Base-by-base conservation (phyloP, 2,113 vertebrate species). In the Chelonoidis abingdonii region DNA sequence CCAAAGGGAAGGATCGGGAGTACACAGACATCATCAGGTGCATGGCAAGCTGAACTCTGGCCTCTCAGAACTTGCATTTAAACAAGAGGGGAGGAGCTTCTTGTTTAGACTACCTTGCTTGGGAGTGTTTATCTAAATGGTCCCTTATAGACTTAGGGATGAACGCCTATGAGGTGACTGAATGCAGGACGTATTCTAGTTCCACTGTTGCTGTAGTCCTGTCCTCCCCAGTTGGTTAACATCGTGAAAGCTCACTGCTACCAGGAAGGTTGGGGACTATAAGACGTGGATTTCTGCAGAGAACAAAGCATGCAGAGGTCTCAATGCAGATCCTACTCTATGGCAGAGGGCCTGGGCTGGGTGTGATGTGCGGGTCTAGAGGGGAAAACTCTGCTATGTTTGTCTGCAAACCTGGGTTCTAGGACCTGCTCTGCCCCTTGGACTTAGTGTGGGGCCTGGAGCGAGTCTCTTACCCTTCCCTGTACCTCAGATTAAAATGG, bases 11-110 rank as follows among this genome's bases (percentile, higher is more conserved):
- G 96, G 99, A 99, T 98, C 97, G 98, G 72, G 99, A 99, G 94
- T 99, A 99, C 97, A 99, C 99, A 0, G 99, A 99, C 94, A 99
- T 99, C 96, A 99, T 99, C 98, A 99, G 99, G 99, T 99, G 93
- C 2, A 96, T 94, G 83, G 83, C 44, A 62, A 53, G 88, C 93
- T 22, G 56, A 84, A 72, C 50, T 35, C 4, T 2, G 65, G 11
- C 69, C 87, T 4, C 1, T 25, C 76, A 27, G 53, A 1, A 0
- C 84, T 44, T 35, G 53, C 54, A 56, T 38, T 83, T 44, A 19
- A 44, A 27, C 14, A 16, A 59, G 81, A 41, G 54, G 38, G 56
- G 38, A 16, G 54, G 8, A 56, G 24, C 41, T 29, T 83, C 13
- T 41, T 50, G 17, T 8, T 41, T 27, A 41, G 17, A 38, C 16